phyloP scores from a whole-genome alignment of 2,888 invertebrate species.

The Mythimna albipuncta region DNA sequence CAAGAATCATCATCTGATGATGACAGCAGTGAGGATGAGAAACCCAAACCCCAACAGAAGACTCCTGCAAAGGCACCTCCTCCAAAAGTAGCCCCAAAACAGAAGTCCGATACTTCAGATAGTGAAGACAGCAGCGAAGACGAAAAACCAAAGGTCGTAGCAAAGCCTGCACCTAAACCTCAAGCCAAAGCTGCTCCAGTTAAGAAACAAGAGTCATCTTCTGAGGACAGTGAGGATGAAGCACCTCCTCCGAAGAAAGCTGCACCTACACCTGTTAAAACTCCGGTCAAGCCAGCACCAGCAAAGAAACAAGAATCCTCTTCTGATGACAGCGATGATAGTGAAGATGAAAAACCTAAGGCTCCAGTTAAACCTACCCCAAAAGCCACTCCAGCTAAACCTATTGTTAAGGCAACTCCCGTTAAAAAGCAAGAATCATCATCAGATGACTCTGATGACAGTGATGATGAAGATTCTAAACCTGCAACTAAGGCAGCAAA shows the following conservation, averaged over 20 bases:
- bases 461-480: conserved; percentile 72
- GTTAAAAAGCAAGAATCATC: conserved; percentile 70
- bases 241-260: conserved; percentile 60
- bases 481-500: conserved; percentile 50
- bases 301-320: conserved; percentile 70
- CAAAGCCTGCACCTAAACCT: conserved; percentile 61
- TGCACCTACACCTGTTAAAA: conserved; percentile 68
- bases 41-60: conserved; percentile 68
- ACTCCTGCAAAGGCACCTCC: conserved; percentile 65
- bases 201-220: conserved; percentile 75
- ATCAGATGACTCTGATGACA: conserved; percentile 79
- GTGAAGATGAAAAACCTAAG: conserved; percentile 74
- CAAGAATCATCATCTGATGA: conserved; percentile 77
- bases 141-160: conserved; percentile 74
- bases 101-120: conserved; percentile 59
- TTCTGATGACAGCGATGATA: conserved; percentile 76
- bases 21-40: conserved; percentile 77
- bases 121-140: conserved; percentile 80
- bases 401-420: conserved; percentile 32
- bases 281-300: conserved; percentile 46
- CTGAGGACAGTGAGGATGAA: conserved; percentile 79
- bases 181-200: conserved; percentile 62
- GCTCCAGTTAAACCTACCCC: conserved; percentile 57
- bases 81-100: conserved; percentile 62
- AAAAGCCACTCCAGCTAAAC: conserved; percentile 61